These are phyloP conservation scores for Nomada ruficornis DNA, from an alignment of 2,888 invertebrate genomes.

Conservation along the genomic window DNA sequence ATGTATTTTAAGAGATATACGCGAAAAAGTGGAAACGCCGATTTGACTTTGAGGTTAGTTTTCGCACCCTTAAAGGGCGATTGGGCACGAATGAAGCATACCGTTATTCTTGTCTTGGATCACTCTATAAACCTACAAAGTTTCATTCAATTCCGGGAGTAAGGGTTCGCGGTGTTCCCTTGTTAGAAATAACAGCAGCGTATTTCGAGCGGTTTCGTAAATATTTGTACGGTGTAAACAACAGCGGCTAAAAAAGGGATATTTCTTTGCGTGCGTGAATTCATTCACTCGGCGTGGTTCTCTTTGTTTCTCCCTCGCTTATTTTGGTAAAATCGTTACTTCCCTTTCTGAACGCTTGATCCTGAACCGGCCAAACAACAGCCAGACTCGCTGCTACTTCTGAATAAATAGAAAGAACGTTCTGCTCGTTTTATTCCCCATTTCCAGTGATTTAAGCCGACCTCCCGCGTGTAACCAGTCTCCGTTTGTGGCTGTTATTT, in stretches of 20 bases:
- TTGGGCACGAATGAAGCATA: too few species aligned
- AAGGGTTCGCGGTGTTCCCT: too few species aligned
- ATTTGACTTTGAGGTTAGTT: too few species aligned
- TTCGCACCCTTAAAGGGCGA: too few species aligned
- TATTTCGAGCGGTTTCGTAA: background rate
- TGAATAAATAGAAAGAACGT: conserved; percentile 20
- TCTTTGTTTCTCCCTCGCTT: background rate
- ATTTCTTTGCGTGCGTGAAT: background rate
- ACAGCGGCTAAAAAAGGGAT: background rate
- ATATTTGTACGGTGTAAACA: background rate
- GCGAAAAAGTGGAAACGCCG: too few species aligned
- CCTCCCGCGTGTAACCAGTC: background rate
- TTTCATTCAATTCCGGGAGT: too few species aligned
- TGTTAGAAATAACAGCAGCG: background rate
- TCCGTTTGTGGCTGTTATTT: conserved; percentile 14
- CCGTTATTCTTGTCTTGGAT: too few species aligned
- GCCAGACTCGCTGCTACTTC: background rate
- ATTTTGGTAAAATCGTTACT: background rate
- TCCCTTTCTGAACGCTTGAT: too few species aligned
- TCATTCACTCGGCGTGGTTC: background rate
- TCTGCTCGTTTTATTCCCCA: conserved; percentile 25
- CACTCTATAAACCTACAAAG: too few species aligned
- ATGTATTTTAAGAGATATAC: too few species aligned
- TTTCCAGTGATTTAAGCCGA: conserved; percentile 31
- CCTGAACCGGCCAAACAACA: background rate